These are phyloP conservation scores for Steinernema feltiae DNA, from an alignment of 1,140 invertebrate species.

Conservation along the genomic window DNA sequence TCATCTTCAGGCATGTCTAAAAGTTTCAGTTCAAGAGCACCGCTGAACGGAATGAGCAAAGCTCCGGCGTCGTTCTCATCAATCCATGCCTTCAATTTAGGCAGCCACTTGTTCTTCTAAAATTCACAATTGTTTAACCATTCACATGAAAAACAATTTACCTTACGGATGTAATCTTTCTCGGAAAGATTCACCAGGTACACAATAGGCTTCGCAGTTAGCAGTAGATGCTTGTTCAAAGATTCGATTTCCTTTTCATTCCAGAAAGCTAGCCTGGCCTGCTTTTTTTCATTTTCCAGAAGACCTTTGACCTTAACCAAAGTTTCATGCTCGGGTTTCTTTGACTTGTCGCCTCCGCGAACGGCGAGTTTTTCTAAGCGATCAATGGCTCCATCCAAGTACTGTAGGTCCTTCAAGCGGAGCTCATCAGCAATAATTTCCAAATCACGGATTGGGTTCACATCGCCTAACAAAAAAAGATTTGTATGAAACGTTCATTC, in stretches of 20 bases:
- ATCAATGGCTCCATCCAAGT: slow-evolving; percentile 72
- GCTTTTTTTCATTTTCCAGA: slow-evolving; percentile 81
- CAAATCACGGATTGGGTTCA: slow-evolving; percentile 90
- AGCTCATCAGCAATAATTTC: slow-evolving; percentile 94
- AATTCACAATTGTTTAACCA: slow-evolving; percentile 9
- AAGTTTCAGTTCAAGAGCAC: slow-evolving; percentile 78
- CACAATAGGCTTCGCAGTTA: slow-evolving; percentile 96
- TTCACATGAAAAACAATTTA: slow-evolving; percentile 69
- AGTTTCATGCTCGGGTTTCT: slow-evolving; percentile 72
- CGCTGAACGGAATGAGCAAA: slow-evolving; percentile 70
- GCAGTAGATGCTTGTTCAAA: slow-evolving; percentile 88
- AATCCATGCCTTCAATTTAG: slow-evolving; percentile 98
- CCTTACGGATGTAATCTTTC: slow-evolving; percentile 96
- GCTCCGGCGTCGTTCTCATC: slow-evolving; percentile 92
- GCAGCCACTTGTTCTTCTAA: slow-evolving; percentile 68
- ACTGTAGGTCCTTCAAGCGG: slow-evolving; percentile 81
- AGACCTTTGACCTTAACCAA: slow-evolving; percentile 77
- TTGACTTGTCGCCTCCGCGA: slow-evolving; percentile 90
- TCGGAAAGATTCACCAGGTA: slow-evolving; percentile 95
- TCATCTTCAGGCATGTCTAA: slow-evolving; percentile 78
- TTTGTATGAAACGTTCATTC: neutral
- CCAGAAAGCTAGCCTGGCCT: slow-evolving; percentile 86
- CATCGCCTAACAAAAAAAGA: slow-evolving; percentile 69
- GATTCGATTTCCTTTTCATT: slow-evolving; percentile 85
- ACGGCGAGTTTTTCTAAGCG: slow-evolving; percentile 78